Percentiles rank a stretch among this genome's conserved stretches.
Conservation (phyloP, 2,888 invertebrate species). For the Sphaerophoria taeniata region DNA sequence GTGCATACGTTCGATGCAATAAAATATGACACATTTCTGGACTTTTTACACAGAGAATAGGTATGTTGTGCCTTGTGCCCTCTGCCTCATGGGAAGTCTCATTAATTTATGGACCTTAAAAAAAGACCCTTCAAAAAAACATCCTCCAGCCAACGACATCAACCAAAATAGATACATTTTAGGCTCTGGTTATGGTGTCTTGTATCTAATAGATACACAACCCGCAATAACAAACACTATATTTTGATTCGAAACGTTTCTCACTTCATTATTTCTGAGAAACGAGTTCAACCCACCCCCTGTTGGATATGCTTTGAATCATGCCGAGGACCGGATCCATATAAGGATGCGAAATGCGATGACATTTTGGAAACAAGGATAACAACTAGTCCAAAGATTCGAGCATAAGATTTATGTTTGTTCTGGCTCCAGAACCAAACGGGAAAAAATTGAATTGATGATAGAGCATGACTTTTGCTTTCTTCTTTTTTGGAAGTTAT, state of each 20-base stretch:
- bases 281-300: conserved; percentile 41
- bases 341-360: conserved; percentile 36
- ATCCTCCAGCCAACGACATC: background rate
- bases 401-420: conserved; percentile 65
- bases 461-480: conserved; percentile 67
- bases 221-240: conserved; percentile 61
- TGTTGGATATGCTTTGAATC: background rate
- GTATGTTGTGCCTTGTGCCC: conserved; percentile 1
- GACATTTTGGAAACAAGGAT: conserved; percentile 60
- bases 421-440: conserved; percentile 26
- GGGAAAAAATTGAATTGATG: conserved; percentile 46
- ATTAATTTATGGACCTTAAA: conserved; percentile 71
- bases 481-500: conserved; percentile 59
- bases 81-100: conserved; percentile 41
- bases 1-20: conserved; percentile 72
- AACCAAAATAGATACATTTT: conserved; percentile 21
- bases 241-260: conserved; percentile 72
- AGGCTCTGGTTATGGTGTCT: background rate
- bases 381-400: conserved; percentile 61
- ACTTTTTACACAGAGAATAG: conserved; percentile 37
- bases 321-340: conserved; percentile 29
- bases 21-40: conserved; percentile 68
- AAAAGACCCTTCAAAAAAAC: conserved; percentile 58
- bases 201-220: conserved; percentile 25
- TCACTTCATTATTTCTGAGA: conserved; percentile 71